Evolutionary conservation across 2,113 vertebrate species (phyloP).

Genomic region (Campylorhamphus procurvoides): DNA sequence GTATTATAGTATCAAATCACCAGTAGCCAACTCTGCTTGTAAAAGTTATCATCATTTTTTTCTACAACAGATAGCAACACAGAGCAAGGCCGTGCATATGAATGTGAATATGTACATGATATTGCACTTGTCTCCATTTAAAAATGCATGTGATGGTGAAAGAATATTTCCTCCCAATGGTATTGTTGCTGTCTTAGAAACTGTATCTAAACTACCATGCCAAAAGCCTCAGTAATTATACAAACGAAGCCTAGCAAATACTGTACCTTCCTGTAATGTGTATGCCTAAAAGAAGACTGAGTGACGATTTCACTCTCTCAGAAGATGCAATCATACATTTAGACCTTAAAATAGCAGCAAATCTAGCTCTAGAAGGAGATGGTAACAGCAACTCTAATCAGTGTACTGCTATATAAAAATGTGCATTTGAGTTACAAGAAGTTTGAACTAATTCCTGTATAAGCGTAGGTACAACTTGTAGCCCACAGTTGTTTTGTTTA

Average conservation of each 20-base stretch:
- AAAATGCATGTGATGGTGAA: constrained; percentile 16
- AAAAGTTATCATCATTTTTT: constrained; percentile 42
- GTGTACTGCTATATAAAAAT: background rate
- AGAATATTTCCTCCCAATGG: constrained; percentile 21
- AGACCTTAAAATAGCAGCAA: background rate
- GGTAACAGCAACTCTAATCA: background rate
- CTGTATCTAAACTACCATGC: constrained; percentile 28
- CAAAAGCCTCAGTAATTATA: constrained; percentile 27
- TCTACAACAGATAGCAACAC: background rate
- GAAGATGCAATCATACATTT: background rate
- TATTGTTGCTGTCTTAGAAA: constrained; percentile 34
- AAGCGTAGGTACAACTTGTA: background rate
- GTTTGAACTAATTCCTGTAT: background rate
- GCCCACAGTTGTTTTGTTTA: background rate
- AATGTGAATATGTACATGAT: background rate
- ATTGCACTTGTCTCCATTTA: constrained; percentile 13
- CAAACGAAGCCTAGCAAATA: constrained; percentile 15
- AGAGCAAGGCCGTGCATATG: background rate
- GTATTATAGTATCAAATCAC: constrained; percentile 5
- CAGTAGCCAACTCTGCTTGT: constrained; percentile 40
- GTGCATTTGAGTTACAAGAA: background rate
- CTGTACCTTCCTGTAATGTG: background rate
- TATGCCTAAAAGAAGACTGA: background rate
- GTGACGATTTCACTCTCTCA: background rate
- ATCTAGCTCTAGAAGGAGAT: background rate